Conservation (phyloP, 2,797 vertebrate species). For the Chromis chromis region DNA sequence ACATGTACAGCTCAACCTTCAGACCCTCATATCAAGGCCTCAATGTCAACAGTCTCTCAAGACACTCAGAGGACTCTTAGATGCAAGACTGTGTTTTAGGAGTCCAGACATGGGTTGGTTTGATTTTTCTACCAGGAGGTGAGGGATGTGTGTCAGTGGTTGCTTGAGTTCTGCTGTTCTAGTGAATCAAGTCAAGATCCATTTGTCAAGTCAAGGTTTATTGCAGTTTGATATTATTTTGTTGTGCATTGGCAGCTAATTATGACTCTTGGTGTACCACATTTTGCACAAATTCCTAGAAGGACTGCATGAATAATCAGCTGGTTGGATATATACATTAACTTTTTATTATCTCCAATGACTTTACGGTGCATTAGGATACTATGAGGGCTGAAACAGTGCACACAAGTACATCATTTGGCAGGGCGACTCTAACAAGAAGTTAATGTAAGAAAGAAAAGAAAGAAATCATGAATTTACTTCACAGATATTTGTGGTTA, state of each 20-base stretch:
- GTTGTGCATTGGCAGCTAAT: background rate
- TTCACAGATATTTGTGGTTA: no score
- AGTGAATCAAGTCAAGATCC: background rate
- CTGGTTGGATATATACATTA: background rate
- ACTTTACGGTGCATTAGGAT: background rate
- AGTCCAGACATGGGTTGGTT: background rate
- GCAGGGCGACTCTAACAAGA: no score
- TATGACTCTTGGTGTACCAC: background rate
- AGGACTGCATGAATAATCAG: background rate
- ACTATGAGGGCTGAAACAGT: no score
- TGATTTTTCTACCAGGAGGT: background rate
- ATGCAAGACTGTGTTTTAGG: background rate
- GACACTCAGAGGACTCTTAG: background rate
- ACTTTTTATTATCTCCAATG: background rate
- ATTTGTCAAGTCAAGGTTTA: background rate
- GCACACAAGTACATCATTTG: no score
- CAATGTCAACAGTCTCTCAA: constrained; percentile 20
- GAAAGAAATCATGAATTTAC: no score
- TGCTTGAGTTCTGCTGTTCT: background rate
- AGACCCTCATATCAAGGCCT: background rate
- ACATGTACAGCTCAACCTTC: background rate
- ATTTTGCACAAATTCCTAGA: background rate
- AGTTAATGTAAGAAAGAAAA: no score
- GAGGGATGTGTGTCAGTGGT: background rate
- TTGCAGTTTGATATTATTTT: background rate